These are phyloP conservation scores for Vanessa atalanta DNA, from an alignment of 1,140 invertebrate species.

Conservation along the genomic window DNA sequence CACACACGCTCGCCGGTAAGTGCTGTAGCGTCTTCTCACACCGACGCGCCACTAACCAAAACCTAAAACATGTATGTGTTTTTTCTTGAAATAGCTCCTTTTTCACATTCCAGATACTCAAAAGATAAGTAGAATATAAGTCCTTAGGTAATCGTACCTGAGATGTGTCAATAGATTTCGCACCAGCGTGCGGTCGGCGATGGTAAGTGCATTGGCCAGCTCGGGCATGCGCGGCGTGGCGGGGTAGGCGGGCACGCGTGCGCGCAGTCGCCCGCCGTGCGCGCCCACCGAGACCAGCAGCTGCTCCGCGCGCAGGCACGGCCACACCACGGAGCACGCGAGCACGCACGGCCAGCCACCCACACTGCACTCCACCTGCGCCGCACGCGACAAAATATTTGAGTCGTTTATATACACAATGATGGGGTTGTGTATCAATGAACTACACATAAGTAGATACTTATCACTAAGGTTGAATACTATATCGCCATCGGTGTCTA, in stretches of 20 bases:
- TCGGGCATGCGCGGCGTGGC: constrained; percentile 90
- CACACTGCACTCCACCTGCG: constrained; percentile 78
- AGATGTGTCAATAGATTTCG: constrained; percentile 69
- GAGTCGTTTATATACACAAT: too few species aligned
- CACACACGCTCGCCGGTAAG: constrained; percentile 92
- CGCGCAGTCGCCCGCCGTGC: constrained; percentile 94
- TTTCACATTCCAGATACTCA: too few species aligned
- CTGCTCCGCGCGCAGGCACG: constrained; percentile 94
- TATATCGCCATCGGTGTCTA: too few species aligned
- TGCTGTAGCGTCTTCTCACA: constrained; percentile 98
- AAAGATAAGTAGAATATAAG: too few species aligned
- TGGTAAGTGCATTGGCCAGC: constrained; percentile 87
- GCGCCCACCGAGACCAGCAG: constrained; percentile 96
- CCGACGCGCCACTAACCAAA: constrained; percentile 93
- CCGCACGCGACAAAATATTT: too few species aligned
- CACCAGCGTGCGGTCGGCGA: constrained; percentile 53
- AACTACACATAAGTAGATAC: too few species aligned
- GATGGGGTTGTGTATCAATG: too few species aligned
- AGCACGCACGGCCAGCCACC: constrained; percentile 94
- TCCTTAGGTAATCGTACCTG: constrained; percentile 45
- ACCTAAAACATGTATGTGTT: constrained; percentile 78
- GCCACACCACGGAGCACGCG: constrained; percentile 92
- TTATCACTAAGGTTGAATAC: too few species aligned
- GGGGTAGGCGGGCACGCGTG: constrained; percentile 93
- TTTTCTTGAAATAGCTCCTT: too few species aligned